phyloP scores from a whole-genome alignment of 2,113 vertebrate species.

The Perca fluviatilis region DNA sequence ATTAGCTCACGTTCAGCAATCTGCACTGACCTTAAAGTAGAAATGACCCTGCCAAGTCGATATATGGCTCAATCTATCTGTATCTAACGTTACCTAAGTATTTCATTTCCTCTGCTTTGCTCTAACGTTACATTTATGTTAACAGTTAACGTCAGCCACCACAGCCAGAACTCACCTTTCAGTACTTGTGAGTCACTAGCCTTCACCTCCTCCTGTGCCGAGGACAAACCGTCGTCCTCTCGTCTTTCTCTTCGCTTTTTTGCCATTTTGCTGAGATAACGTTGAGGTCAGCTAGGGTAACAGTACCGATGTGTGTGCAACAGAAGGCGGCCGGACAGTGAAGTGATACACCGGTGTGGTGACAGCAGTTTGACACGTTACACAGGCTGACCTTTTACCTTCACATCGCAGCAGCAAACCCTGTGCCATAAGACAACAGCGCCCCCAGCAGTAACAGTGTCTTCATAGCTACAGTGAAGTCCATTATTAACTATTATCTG shows the following conservation, averaged over 20 bases:
- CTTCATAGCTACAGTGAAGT: background rate
- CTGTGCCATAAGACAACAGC: constrained; percentile 16
- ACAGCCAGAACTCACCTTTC: constrained; percentile 73
- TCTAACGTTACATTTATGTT: background rate
- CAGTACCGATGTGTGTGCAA: too few species aligned
- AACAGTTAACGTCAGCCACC: constrained; percentile 33
- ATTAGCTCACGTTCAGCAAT: background rate
- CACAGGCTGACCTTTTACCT: constrained; percentile 62
- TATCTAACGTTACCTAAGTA: too few species aligned
- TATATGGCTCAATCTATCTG: background rate
- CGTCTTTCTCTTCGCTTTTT: constrained; percentile 81
- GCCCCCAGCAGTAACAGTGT: constrained; percentile 26
- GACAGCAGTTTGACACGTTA: constrained; percentile 61
- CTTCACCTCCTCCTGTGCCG: constrained; percentile 64
- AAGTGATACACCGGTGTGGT: constrained; percentile 30
- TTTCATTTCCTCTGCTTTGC: background rate
- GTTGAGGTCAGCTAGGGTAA: background rate
- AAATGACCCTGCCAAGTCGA: background rate
- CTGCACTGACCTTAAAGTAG: background rate
- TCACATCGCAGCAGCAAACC: background rate
- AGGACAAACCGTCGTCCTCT: constrained; percentile 65
- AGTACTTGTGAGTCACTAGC: constrained; percentile 35
- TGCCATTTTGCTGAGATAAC: constrained; percentile 69
- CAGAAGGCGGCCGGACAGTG: background rate
- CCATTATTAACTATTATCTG: background rate